A percentile compares a stretch with the other conserved stretches of the same genome.
Evolutionary conservation across 1,140 invertebrate species (phyloP).

Genomic region (Pseudomyrmex dendroicus): DNA sequence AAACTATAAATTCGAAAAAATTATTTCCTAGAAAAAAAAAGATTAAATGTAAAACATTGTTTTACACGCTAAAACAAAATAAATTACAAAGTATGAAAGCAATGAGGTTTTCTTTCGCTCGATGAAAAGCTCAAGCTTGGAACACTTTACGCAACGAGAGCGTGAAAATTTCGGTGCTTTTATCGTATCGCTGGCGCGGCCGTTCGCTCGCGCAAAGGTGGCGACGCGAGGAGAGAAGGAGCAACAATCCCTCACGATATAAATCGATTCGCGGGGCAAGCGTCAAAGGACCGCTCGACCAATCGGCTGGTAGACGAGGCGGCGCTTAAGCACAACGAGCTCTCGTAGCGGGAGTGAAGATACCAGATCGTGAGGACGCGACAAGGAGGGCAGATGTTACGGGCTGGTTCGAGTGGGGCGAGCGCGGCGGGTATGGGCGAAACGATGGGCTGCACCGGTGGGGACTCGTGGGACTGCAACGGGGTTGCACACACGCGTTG

Average conservation of each 20-base stretch:
- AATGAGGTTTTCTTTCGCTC: background rate
- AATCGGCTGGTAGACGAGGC: slow-evolving; percentile 54
- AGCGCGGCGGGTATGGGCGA: slow-evolving; percentile 49
- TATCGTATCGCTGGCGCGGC: slow-evolving; percentile 11
- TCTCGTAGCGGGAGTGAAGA: slow-evolving; percentile 22
- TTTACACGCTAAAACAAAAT: background rate
- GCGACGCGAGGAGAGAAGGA: slow-evolving; percentile 26
- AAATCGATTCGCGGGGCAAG: slow-evolving; percentile 76
- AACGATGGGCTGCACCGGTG: slow-evolving; percentile 1
- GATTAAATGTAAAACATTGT: slow-evolving; percentile 13
- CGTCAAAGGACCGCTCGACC: slow-evolving; percentile 58
- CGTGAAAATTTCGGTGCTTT: slow-evolving; percentile 65
- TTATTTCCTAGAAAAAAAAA: background rate
- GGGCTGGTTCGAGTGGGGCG: slow-evolving; percentile 57
- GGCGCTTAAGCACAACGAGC: slow-evolving; percentile 59
- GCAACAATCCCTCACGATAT: slow-evolving; percentile 68
- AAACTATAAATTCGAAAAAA: background rate
- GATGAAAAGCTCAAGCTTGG: slow-evolving; percentile 23
- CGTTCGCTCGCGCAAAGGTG: background rate
- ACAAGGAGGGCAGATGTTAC: slow-evolving; percentile 69
- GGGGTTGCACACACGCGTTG: slow-evolving; percentile 50
- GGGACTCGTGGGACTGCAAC: background rate
- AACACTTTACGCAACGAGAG: slow-evolving; percentile 41
- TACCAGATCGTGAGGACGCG: slow-evolving; percentile 48
- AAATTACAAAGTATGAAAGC: background rate